Conservation (phyloP, 2,888 invertebrate genomes). For the Chymomyza amoena region DNA sequence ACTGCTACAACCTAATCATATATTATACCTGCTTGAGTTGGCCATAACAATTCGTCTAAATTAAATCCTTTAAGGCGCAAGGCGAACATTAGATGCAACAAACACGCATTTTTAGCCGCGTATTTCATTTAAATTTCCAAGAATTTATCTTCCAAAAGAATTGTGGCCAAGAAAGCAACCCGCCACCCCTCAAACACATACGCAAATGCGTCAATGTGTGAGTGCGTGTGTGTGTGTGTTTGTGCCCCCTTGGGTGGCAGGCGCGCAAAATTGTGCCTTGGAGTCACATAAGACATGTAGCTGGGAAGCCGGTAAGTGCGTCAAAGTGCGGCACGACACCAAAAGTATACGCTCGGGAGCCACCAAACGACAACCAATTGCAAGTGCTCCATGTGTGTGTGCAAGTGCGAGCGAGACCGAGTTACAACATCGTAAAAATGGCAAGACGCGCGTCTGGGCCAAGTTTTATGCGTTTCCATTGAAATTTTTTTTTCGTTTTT, state of each 20-base stretch:
- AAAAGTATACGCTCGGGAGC: constrained; percentile 69
- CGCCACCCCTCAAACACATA: background rate
- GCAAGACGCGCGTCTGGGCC: background rate
- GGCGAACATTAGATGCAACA: constrained; percentile 28
- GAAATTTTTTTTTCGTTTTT: constrained; percentile 1
- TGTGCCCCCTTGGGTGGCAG: constrained; percentile 59
- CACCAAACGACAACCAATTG: constrained; percentile 72
- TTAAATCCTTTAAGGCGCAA: constrained; percentile 60
- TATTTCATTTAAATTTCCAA: constrained; percentile 67
- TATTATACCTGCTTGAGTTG: background rate
- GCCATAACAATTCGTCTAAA: constrained; percentile 61
- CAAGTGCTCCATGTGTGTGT: constrained; percentile 43
- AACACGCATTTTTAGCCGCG: constrained; percentile 38
- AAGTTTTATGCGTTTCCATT: background rate
- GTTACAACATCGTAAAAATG: background rate
- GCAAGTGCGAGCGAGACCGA: constrained; percentile 15
- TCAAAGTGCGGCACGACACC: constrained; percentile 72
- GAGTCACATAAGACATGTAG: constrained; percentile 77
- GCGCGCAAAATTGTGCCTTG: constrained; percentile 78
- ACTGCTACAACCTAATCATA: background rate
- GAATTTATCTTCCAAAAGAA: constrained; percentile 47
- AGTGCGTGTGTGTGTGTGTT: background rate
- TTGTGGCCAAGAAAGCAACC: background rate
- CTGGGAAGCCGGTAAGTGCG: constrained; percentile 63
- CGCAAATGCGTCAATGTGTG: constrained; percentile 37